Evolutionary conservation across 1,140 invertebrate genomes (phyloP).

Genomic region (Drosophila repletoides): DNA sequence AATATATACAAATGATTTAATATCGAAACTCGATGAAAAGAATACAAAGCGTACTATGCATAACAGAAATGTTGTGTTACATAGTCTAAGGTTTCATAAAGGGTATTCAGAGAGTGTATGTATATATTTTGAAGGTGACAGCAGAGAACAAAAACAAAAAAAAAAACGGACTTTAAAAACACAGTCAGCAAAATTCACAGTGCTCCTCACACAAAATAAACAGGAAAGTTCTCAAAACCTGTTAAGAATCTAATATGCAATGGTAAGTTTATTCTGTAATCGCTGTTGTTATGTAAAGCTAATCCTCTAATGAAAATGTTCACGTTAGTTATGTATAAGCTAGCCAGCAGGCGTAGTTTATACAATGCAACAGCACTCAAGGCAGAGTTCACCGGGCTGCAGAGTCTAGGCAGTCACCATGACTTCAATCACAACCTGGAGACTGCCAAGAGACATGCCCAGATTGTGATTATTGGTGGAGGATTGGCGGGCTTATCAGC

Average conservation of each 20-base stretch:
- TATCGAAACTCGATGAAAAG: not conserved
- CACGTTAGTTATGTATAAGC: constrained; percentile 46
- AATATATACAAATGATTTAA: not conserved
- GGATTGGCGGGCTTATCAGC: constrained; percentile 90
- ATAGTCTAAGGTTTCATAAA: not conserved
- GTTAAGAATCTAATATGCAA: constrained; percentile 45
- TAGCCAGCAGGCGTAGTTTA: constrained; percentile 57
- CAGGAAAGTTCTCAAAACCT: not conserved
- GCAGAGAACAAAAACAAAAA: not conserved
- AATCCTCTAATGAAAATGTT: not conserved
- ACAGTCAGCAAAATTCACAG: constrained; percentile 31
- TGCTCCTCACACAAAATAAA: constrained; percentile 1
- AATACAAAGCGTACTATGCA: not conserved
- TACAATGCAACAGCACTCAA: constrained; percentile 65
- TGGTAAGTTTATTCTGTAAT: constrained; percentile 41
- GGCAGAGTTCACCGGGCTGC: constrained; percentile 40
- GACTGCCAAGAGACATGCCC: constrained; percentile 82
- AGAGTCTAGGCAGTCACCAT: constrained; percentile 2
- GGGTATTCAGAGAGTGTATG: not conserved
- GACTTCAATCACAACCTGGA: constrained; percentile 43
- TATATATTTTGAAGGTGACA: not conserved
- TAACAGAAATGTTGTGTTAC: not conserved
- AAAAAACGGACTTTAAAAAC: no score
- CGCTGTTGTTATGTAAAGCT: not conserved
- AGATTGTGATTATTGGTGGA: constrained; percentile 88